Evolutionary conservation across 2,888 invertebrate species (phyloP).

Genomic region (Campoletis raptor): DNA sequence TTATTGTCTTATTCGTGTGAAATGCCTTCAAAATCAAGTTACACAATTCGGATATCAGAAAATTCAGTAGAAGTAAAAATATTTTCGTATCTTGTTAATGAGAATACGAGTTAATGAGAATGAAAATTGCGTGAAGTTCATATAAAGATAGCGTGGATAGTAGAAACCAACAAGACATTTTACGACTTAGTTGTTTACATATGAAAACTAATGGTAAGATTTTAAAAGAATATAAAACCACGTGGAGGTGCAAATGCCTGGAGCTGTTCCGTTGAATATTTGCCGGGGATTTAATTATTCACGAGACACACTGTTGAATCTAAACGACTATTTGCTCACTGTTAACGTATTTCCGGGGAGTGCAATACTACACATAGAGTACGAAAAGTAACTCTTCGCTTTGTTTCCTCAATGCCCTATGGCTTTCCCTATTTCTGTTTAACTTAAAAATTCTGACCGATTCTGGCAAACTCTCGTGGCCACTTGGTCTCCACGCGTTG

Average conservation of each 20-base stretch:
- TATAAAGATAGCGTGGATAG: background rate
- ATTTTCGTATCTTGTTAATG: background rate
- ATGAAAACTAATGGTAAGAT: background rate
- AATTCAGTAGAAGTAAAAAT: background rate
- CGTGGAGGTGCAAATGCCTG: conserved; percentile 27
- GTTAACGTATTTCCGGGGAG: conserved; percentile 52
- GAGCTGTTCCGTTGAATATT: conserved; percentile 45
- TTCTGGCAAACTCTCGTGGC: conserved; percentile 19
- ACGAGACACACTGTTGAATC: conserved; percentile 46
- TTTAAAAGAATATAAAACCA: background rate
- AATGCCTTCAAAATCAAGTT: too few species aligned
- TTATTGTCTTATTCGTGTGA: too few species aligned
- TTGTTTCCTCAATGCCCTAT: conserved; percentile 7
- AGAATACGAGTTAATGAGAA: background rate
- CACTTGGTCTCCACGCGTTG: background rate
- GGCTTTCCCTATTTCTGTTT: conserved; percentile 37
- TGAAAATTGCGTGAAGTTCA: background rate
- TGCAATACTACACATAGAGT: background rate
- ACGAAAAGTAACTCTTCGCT: conserved; percentile 29
- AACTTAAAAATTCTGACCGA: conserved; percentile 35
- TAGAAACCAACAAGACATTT: background rate
- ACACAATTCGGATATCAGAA: background rate
- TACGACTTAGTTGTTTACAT: background rate
- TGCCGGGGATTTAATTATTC: conserved; percentile 54
- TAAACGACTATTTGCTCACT: conserved; percentile 53